A percentile compares a stretch with the other conserved stretches of the same genome.
Evolutionary conservation across 2,113 vertebrate genomes (phyloP).

Genomic region (Cariama cristata): DNA sequence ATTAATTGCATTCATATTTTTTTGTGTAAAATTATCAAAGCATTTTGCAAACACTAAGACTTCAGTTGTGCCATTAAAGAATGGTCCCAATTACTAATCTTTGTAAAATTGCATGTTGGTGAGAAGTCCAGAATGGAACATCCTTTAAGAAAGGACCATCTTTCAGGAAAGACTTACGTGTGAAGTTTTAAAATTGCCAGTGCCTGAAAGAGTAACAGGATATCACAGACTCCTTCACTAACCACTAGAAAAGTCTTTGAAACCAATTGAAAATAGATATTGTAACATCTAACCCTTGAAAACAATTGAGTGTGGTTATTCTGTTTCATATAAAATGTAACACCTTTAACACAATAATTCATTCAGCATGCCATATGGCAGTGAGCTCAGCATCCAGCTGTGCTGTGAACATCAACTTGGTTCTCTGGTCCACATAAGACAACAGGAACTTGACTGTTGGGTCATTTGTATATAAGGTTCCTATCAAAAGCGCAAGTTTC

Average conservation of each 20-base stretch:
- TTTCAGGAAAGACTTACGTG: accelerated
- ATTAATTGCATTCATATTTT: background rate
- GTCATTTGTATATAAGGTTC: background rate
- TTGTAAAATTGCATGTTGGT: background rate
- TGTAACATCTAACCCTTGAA: background rate
- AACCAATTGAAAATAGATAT: background rate
- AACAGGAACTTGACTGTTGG: background rate
- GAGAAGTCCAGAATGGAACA: accelerated
- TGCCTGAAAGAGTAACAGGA: background rate
- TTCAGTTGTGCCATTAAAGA: background rate
- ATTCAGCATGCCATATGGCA: background rate
- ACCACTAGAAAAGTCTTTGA: background rate
- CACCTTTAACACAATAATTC: background rate
- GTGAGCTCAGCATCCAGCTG: background rate
- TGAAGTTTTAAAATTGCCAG: background rate
- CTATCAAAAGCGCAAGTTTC: background rate
- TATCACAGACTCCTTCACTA: background rate
- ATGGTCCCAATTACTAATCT: background rate
- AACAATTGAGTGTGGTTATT: background rate
- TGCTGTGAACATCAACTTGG: background rate
- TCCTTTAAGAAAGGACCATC: background rate
- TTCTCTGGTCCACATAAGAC: background rate
- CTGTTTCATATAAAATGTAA: background rate
- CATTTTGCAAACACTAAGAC: background rate
- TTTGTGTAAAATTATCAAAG: background rate